phyloP scores from a whole-genome alignment of 2,888 invertebrate species.

The Microplitis deprimator region DNA sequence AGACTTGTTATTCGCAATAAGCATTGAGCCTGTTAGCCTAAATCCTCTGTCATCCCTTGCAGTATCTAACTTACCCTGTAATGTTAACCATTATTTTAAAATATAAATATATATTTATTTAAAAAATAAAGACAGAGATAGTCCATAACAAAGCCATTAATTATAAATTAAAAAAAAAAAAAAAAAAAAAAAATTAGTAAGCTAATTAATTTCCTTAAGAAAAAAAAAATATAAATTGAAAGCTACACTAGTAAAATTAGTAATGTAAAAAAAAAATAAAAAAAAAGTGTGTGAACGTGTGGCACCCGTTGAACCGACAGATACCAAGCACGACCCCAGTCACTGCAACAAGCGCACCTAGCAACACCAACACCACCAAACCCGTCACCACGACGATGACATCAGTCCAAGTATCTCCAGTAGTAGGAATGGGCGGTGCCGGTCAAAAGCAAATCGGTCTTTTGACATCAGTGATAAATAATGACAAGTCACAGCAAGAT shows the following conservation, averaged over 20 bases:
- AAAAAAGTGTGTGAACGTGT: slow-evolving; percentile 64
- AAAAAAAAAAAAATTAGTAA: slow-evolving; percentile 12
- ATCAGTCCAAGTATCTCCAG: slow-evolving; percentile 64
- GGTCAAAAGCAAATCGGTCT: slow-evolving; percentile 66
- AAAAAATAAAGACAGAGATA: slow-evolving; percentile 12
- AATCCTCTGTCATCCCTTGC: slow-evolving; percentile 27
- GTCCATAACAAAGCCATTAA: background rate
- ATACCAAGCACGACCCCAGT: slow-evolving; percentile 72
- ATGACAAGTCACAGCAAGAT: slow-evolving; percentile 61
- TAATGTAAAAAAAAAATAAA: slow-evolving; percentile 41
- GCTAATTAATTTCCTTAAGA: background rate
- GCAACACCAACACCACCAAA: slow-evolving; percentile 70
- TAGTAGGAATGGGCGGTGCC: slow-evolving; percentile 61
- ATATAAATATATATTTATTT: background rate
- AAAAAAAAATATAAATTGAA: background rate
- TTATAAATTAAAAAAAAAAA: background rate
- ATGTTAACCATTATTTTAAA: background rate
- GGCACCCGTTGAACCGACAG: slow-evolving; percentile 73
- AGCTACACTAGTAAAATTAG: slow-evolving; percentile 28
- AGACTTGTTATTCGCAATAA: slow-evolving; percentile 20
- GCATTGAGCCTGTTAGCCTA: slow-evolving; percentile 30
- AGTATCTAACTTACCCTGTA: slow-evolving; percentile 7
- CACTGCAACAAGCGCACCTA: slow-evolving; percentile 70
- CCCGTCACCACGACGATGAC: slow-evolving; percentile 62
- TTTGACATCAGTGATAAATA: slow-evolving; percentile 58